Base-by-base conservation (phyloP, 1,140 invertebrate genomes). In the Galendromus occidentalis region DNA sequence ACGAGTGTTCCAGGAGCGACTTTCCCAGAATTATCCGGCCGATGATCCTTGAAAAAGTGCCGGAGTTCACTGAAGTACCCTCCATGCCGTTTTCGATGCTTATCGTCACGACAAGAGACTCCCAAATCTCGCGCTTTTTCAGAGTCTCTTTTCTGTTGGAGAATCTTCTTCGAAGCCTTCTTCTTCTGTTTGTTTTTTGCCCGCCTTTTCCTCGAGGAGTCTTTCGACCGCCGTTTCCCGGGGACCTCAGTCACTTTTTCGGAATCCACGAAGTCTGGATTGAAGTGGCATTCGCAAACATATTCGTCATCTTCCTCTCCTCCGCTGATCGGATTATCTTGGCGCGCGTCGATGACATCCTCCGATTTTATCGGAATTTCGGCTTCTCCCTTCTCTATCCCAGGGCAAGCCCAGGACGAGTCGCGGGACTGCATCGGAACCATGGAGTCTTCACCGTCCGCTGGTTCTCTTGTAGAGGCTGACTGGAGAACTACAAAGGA, bases 251-350 rank as follows among this genome's bases (percentile, higher is more conserved):
- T 17, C 22, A 20, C 22, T 12, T 0, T 59, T 14, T 9, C 33
- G 51, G 33, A 59, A 22, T 39, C 33, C 4, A 39, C 9, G n/a
- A n/a, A n/a, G n/a, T n/a, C n/a, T n/a, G n/a, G n/a, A n/a, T n/a
- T n/a, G 33, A 39, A 39, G 51, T 59, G 51, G 22, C 51, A 59
- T 59, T 59, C 51, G 22, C 51, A 59, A 17, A 59, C 51, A 9
- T 59, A 59, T 33, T 59, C 51, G 1, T 59, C 51, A 9, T 59
- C 51, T 2, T 17, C 25, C 1, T 59, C 22, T 17, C 9, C 14
- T 25, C 17, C 17, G 25, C 14, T 14, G 9, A 2, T 25, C 22
- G 33, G 25, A 4, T 18, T 14, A 4, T 47, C 28, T 47, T 47
- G 7, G 4, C 20, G 20, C 9, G 51, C 33, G 20, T 59, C 51